Evolutionary conservation across 2,888 invertebrate species (phyloP).

Genomic region (Lithophane socia): DNA sequence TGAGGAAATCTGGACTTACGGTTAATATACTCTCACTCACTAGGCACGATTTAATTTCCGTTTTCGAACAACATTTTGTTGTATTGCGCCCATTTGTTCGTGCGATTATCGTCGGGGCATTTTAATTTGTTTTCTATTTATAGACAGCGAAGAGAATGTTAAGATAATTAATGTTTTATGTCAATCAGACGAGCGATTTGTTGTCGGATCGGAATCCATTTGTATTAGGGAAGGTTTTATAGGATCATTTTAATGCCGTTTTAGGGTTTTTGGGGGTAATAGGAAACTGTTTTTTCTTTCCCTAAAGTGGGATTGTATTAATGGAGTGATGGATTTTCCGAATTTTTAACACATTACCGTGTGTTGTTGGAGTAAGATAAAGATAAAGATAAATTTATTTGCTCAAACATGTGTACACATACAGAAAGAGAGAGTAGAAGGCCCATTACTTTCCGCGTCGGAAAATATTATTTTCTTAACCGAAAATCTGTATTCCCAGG

Average conservation of each 20-base stretch:
- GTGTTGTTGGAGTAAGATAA: background rate
- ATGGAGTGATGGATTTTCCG: background rate
- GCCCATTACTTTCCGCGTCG: background rate
- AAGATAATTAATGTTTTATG: slow-evolving; percentile 58
- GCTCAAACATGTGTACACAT: no score
- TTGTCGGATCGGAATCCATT: slow-evolving; percentile 47
- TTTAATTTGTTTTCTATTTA: slow-evolving; percentile 61
- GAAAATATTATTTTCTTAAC: background rate
- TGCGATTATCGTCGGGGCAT: slow-evolving; percentile 38
- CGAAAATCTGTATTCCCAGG: background rate
- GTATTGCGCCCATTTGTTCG: slow-evolving; percentile 46
- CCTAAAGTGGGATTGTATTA: background rate
- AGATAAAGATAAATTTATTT: no score
- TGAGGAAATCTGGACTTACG: no score
- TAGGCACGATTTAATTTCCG: slow-evolving; percentile 52
- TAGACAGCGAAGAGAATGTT: slow-evolving; percentile 43
- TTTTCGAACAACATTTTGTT: slow-evolving; percentile 54
- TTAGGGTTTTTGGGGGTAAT: slow-evolving; percentile 25
- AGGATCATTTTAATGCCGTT: slow-evolving; percentile 40
- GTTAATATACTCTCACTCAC: slow-evolving; percentile 13
- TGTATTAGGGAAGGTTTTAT: slow-evolving; percentile 35
- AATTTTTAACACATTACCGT: background rate
- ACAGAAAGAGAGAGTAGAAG: no score
- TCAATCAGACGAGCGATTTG: slow-evolving; percentile 55
- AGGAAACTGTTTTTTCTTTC: slow-evolving; percentile 7